Base-by-base conservation (phyloP, 2,797 vertebrate species). In the Lacerta bilineata region DNA sequence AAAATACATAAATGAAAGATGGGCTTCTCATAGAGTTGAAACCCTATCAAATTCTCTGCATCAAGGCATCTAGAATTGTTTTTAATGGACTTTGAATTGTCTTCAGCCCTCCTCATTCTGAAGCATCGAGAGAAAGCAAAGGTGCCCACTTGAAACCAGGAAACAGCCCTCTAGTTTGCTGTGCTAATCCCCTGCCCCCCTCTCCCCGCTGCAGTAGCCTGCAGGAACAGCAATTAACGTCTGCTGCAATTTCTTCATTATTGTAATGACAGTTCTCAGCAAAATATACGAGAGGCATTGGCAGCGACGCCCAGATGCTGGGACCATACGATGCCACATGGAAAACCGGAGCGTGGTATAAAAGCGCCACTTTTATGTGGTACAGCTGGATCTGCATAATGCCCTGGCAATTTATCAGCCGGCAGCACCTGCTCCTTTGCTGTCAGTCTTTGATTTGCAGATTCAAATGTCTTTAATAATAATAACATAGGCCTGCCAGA, bases 221-320 rank as follows among this genome's bases (percentile, higher is more conserved):
- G 87, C 71, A 85, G 92, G 90, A 93, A 43, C 91, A 85, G 89
- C 95, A 95, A 94, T 95, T 94, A 95, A 92, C 2, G 91, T 93
- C 92, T 94, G 93, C 94, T 92, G 93, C 94, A 96, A 96, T 95
- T 95, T 96, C 93, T 95, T 94, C 94, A 95, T 96, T 95, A 95
- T 88, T 91, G 91, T 94, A 95, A 96, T 95, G 93, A 94, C 94
- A 93, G 93, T 93, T 93, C 94, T 94, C 91, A 94, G 93, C 93
- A 93, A 92, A 95, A 95, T 95, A 72, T 33, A 94, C 0, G 36
- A 91, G 92, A 95, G 93, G 88, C 91, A 61, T 55, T 8, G 91
- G 25, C 0, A 83, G 91, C 33, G 88, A 88, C 23, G 17, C 92
- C 95, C 95, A 95, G 95, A 96, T 95, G 96, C 94, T 91, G 93